A percentile compares a stretch with the other conserved stretches of the same genome.
phyloP scores from a whole-genome alignment of 1,140 invertebrate species.

The Lepidurus packardi region DNA sequence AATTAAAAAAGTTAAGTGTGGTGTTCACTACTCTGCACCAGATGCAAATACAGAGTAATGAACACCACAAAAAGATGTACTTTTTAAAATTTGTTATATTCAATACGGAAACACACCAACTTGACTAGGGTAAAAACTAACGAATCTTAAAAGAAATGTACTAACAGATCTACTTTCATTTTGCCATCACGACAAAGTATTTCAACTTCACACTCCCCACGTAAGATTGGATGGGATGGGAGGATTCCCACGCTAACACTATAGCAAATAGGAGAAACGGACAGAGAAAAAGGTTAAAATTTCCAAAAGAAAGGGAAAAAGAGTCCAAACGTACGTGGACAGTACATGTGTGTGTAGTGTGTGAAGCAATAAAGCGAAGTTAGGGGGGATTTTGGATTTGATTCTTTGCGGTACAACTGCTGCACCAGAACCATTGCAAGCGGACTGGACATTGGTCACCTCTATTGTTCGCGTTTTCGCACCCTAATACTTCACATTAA shows the following conservation, averaged over 20 bases:
- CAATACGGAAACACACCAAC: too few species aligned
- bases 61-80: too few species aligned
- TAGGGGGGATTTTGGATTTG: conserved; percentile 3
- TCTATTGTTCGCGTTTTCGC: neutral
- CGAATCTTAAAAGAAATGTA: too few species aligned
- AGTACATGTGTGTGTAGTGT: neutral
- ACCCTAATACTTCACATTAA: conserved; percentile 22
- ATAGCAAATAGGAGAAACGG: neutral
- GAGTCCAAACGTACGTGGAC: neutral
- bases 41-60: too few species aligned
- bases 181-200: neutral
- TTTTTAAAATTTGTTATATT: too few species aligned
- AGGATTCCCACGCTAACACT: neutral
- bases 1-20: too few species aligned
- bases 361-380: neutral
- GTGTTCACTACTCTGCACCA: too few species aligned
- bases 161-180: neutral
- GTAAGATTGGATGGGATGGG: neutral
- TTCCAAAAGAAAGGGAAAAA: neutral
- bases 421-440: neutral
- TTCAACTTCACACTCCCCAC: neutral
- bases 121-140: too few species aligned
- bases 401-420: conserved; percentile 13
- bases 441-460: conserved; percentile 17
- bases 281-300: neutral